Evolutionary conservation across 2,797 vertebrate genomes (phyloP).

Genomic region (Phyllotis vaccarum): DNA sequence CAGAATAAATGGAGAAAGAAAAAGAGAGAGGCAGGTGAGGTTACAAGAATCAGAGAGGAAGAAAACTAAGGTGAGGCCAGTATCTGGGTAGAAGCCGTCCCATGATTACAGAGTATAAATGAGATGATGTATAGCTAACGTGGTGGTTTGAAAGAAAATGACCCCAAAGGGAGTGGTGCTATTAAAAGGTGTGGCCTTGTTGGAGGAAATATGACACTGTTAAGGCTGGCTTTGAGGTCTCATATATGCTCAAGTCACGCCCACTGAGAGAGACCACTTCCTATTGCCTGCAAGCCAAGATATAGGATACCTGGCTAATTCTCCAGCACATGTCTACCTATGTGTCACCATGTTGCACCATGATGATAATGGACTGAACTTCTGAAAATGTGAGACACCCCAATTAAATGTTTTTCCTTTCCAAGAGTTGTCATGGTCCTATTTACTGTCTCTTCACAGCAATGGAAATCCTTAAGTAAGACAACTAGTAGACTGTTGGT

Average conservation of each 20-base stretch:
- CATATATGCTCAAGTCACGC: not conserved
- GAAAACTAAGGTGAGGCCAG: not conserved
- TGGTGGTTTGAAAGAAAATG: no score
- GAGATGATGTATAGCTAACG: not conserved
- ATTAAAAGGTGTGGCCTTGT: not conserved
- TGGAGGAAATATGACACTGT: not conserved
- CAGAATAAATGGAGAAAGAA: not conserved
- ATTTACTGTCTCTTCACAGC: not conserved
- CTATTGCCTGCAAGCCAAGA: not conserved
- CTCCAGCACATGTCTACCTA: not conserved
- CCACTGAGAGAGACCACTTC: not conserved
- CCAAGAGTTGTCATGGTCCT: not conserved
- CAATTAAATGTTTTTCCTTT: not conserved
- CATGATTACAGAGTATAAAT: not conserved
- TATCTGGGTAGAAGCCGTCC: not conserved
- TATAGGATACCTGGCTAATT: not conserved
- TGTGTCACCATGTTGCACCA: not conserved
- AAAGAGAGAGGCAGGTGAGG: not conserved
- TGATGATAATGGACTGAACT: not conserved
- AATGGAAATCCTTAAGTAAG: not conserved
- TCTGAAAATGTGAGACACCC: not conserved
- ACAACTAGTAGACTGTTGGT: not conserved
- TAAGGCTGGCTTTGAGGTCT: not conserved
- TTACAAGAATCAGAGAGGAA: not conserved
- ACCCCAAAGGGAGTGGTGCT: no score